phyloP scores from a whole-genome alignment of 2,113 vertebrate species.

The Phylloscopus trochilus region DNA sequence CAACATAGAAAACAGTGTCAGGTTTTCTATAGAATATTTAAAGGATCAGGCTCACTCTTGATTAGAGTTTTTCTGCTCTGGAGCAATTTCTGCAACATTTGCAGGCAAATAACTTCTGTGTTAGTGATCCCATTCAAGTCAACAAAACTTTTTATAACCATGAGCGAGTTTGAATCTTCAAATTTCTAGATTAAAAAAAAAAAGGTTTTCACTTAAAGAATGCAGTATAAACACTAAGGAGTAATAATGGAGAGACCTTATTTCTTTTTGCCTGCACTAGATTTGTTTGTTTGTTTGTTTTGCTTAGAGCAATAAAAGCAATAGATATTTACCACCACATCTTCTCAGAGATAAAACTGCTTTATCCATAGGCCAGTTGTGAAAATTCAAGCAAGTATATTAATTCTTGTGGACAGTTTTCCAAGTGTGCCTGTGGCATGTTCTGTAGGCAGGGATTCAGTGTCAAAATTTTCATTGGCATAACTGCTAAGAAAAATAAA shows the following conservation, averaged over 20 bases:
- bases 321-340: background rate
- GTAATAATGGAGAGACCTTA: background rate
- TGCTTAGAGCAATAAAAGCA: background rate
- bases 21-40: background rate
- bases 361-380: background rate
- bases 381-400: background rate
- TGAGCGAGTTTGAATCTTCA: background rate
- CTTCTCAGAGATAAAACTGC: background rate
- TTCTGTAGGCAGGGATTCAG: background rate
- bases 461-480: background rate
- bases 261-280: background rate
- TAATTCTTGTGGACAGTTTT: background rate
- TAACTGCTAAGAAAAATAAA: slow-evolving; percentile 10
- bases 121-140: background rate
- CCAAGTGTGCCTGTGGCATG: background rate
- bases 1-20: background rate
- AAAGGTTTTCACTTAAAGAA: background rate
- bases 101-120: background rate
- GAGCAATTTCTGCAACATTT: background rate
- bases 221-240: background rate
- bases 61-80: background rate
- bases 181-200: background rate
- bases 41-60: background rate
- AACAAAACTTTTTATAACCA: background rate
- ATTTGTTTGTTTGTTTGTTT: background rate